These are phyloP conservation scores for Drosophila bifasciata DNA, from an alignment of 1,140 invertebrate genomes.

Conservation along the genomic window DNA sequence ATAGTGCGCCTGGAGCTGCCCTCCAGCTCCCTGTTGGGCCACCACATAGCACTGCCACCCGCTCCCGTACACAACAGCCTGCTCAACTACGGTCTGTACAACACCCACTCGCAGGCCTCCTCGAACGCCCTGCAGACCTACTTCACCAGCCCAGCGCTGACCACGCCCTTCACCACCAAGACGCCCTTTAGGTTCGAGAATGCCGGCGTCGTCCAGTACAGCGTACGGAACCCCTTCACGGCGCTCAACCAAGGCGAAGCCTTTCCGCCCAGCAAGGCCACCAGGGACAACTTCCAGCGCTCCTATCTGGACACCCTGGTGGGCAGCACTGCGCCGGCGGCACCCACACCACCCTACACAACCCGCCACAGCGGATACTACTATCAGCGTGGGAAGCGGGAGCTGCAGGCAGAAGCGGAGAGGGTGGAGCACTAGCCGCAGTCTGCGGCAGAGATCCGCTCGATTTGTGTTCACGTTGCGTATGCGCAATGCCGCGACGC, in stretches of 20 bases:
- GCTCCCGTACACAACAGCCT: conserved; percentile 58
- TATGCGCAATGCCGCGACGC: conserved; percentile 25
- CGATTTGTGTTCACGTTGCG: conserved; percentile 18
- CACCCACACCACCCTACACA: conserved; percentile 26
- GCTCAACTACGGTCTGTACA: conserved; percentile 52
- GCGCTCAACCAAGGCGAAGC: conserved; percentile 78
- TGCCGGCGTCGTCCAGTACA: conserved; percentile 62
- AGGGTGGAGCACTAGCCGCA: conserved; percentile 9
- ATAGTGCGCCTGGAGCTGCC: conserved; percentile 85
- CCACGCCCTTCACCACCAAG: conserved; percentile 59
- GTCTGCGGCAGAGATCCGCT: not conserved
- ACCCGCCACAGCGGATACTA: conserved; percentile 60
- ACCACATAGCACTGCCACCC: conserved; percentile 33
- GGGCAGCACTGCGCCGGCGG: conserved; percentile 28
- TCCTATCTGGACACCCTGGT: conserved; percentile 73
- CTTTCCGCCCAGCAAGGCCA: conserved; percentile 73
- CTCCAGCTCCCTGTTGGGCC: conserved; percentile 25
- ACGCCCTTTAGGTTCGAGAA: conserved; percentile 70
- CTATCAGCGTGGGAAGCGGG: conserved; percentile 46
- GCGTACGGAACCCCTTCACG: conserved; percentile 70
- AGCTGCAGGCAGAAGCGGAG: conserved; percentile 9
- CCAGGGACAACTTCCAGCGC: conserved; percentile 57
- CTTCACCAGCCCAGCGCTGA: conserved; percentile 61
- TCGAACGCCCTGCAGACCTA: conserved; percentile 60
- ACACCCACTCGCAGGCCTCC: conserved; percentile 35